These are phyloP conservation scores for Urosaurus nigricauda DNA, from an alignment of 2,797 vertebrate genomes.

Conservation along the genomic window DNA sequence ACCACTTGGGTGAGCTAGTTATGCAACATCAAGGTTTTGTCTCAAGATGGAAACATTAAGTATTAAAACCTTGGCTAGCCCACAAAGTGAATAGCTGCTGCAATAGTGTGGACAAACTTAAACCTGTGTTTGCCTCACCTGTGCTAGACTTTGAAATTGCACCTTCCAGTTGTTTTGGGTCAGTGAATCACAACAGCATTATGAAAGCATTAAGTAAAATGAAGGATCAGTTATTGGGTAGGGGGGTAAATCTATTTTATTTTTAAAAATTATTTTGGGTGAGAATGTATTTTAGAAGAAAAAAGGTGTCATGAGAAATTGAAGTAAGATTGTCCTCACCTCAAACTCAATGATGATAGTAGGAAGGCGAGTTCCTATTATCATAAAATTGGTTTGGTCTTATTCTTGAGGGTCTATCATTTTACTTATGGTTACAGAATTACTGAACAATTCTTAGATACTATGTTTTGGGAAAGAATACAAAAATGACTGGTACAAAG, in stretches of 20 bases:
- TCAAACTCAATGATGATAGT: background rate
- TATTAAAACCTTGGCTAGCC: background rate
- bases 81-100: background rate
- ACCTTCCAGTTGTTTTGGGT: background rate
- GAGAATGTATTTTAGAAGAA: background rate
- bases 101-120: background rate
- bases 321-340: background rate
- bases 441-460: background rate
- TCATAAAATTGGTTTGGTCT: background rate
- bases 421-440: background rate
- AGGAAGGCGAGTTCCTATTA: background rate
- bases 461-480: background rate
- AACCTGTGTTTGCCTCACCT: background rate
- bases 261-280: background rate
- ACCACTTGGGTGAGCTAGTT: background rate
- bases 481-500: background rate
- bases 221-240: background rate
- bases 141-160: background rate
- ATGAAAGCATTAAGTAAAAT: background rate
- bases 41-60: background rate
- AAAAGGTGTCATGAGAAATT: background rate
- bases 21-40: background rate
- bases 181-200: background rate
- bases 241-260: background rate
- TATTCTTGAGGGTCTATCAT: background rate